phyloP scores from a whole-genome alignment of 2,113 vertebrate species.

The Columba livia region DNA sequence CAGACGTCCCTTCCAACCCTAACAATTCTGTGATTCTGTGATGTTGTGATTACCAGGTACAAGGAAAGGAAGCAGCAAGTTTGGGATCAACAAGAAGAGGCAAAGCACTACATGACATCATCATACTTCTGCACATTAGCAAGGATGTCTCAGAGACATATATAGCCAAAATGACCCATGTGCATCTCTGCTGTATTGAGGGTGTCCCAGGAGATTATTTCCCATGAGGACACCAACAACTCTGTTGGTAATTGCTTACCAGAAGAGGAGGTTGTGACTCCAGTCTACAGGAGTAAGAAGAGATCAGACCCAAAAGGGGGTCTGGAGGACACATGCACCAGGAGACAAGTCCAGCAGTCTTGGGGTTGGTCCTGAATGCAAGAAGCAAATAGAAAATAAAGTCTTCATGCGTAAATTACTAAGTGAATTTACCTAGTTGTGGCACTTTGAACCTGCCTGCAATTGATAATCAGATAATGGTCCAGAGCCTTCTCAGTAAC shows the following conservation, averaged over 20 bases:
- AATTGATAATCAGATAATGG: not conserved
- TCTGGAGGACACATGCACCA: not conserved
- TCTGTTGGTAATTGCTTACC: not conserved
- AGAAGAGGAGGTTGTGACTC: not conserved
- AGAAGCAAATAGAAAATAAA: not conserved
- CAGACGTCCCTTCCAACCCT: too few relatives aligned
- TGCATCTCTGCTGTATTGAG: rapidly evolving
- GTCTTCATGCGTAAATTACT: not conserved
- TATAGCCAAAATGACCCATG: not conserved
- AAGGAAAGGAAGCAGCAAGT: not conserved
- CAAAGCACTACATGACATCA: not conserved
- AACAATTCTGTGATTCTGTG: too few relatives aligned
- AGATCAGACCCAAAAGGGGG: not conserved
- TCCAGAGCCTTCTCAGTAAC: not conserved
- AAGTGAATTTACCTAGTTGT: not conserved
- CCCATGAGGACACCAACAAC: not conserved
- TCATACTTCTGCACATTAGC: not conserved
- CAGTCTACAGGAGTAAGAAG: not conserved
- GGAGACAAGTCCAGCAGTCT: not conserved
- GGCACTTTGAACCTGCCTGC: not conserved
- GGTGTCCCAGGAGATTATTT: not conserved
- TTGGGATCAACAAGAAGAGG: not conserved
- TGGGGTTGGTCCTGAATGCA: not conserved
- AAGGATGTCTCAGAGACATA: not conserved
- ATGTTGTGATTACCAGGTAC: not conserved